These are phyloP conservation scores for Ginglymostoma cirratum DNA, from an alignment of 2,113 vertebrate genomes.

Conservation along the genomic window DNA sequence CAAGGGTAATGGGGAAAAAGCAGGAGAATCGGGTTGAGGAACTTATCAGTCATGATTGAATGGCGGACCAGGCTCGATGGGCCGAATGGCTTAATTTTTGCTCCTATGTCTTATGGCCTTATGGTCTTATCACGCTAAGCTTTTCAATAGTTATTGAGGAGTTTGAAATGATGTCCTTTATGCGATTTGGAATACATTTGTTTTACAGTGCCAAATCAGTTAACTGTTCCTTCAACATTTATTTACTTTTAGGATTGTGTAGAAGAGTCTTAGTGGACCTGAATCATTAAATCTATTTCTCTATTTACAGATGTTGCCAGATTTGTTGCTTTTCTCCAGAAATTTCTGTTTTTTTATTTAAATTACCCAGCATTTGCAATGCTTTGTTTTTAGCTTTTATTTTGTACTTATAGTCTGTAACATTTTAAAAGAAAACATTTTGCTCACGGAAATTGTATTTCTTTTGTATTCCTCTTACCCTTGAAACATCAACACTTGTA, in stretches of 20 bases:
- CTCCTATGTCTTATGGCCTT: neutral
- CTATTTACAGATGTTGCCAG: too few relatives aligned
- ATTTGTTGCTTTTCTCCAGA: too few relatives aligned
- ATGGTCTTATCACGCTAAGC: neutral
- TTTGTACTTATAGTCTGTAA: neutral
- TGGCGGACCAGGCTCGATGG: too few relatives aligned
- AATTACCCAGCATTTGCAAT: too few relatives aligned
- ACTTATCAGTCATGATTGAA: too few relatives aligned
- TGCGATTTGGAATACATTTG: neutral
- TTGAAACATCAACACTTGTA: neutral
- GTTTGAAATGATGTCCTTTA: neutral
- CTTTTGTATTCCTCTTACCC: neutral
- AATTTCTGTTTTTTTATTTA: too few relatives aligned
- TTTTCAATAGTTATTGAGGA: neutral
- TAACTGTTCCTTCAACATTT: neutral
- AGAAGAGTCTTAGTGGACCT: too few relatives aligned
- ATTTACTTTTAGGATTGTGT: neutral
- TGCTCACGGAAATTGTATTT: neutral
- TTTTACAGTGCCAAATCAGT: neutral
- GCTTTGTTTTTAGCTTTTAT: too few relatives aligned
- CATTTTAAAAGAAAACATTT: neutral
- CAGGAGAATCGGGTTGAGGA: too few relatives aligned
- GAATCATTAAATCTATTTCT: too few relatives aligned
- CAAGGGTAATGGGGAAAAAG: too few relatives aligned
- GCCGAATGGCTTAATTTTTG: too few relatives aligned